These are phyloP conservation scores for Corydoras sp. DNA, from an alignment of 2,113 vertebrate genomes.

Conservation along the genomic window DNA sequence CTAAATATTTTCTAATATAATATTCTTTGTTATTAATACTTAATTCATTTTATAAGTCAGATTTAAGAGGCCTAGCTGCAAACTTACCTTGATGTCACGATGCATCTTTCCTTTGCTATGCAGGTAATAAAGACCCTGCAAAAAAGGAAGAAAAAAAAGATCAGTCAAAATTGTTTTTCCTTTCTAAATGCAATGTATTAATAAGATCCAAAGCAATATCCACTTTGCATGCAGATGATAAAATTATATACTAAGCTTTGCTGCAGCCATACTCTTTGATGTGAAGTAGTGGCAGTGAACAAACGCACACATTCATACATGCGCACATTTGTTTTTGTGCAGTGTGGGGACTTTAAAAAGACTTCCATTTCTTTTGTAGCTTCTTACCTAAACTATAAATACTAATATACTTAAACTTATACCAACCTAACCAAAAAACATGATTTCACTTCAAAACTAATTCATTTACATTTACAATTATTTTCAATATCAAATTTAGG, in stretches of 20 bases:
- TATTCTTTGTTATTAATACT: not conserved
- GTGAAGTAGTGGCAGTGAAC: not conserved
- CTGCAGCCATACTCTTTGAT: not conserved
- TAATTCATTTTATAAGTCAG: not conserved
- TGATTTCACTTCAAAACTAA: no score
- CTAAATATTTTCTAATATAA: no score
- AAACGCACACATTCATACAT: not conserved
- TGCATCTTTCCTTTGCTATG: constrained; percentile 90
- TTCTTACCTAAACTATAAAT: no score
- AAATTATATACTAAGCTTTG: not conserved
- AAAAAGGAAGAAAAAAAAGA: not conserved
- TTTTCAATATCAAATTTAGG: no score
- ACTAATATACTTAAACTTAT: no score
- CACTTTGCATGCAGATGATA: not conserved
- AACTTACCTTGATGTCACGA: constrained; percentile 80
- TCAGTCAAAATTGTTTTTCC: not conserved
- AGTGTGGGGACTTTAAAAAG: no score
- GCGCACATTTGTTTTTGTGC: no score
- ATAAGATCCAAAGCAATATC: not conserved
- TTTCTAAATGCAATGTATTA: not conserved
- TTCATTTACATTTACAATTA: no score
- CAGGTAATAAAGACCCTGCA: constrained; percentile 78
- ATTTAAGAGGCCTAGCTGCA: not conserved
- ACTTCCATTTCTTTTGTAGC: no score
- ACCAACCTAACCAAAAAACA: no score